phyloP scores from a whole-genome alignment of 1,140 invertebrate species.

The Hydropsyche tenuis region DNA sequence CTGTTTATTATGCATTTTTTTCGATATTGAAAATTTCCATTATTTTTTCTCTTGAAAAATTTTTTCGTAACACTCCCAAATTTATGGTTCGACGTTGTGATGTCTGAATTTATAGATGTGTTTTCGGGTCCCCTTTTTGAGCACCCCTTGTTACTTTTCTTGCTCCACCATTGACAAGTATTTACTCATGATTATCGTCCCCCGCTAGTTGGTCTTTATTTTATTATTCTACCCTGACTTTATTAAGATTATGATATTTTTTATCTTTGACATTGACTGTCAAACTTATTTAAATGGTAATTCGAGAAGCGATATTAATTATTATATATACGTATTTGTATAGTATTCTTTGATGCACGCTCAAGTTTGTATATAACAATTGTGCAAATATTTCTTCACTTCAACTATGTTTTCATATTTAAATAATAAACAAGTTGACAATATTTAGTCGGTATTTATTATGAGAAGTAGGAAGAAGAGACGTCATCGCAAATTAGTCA shows the following conservation, averaged over 20 bases:
- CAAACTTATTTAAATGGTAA: slow-evolving; percentile 10
- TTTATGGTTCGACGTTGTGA: background rate
- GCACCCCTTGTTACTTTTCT: slow-evolving; percentile 18
- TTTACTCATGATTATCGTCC: slow-evolving; percentile 34
- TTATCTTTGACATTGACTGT: background rate
- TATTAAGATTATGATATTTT: background rate
- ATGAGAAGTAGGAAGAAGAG: too few relatives aligned
- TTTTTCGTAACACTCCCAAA: too few relatives aligned
- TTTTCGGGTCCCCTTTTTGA: background rate
- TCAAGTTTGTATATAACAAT: too few relatives aligned
- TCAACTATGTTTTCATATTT: too few relatives aligned
- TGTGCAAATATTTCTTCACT: too few relatives aligned
- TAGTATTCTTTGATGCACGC: too few relatives aligned
- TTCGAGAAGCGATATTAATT: background rate
- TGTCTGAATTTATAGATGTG: slow-evolving; percentile 3
- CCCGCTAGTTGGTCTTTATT: slow-evolving; percentile 4
- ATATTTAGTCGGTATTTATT: too few relatives aligned
- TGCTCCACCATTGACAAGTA: slow-evolving; percentile 16
- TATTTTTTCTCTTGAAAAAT: too few relatives aligned
- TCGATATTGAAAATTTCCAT: background rate
- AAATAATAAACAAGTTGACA: too few relatives aligned
- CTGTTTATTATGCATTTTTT: background rate
- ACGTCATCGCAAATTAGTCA: too few relatives aligned
- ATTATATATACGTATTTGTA: too few relatives aligned
- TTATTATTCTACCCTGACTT: slow-evolving; percentile 1